phyloP scores from a whole-genome alignment of 1,140 invertebrate species.

The Aphaenogaster rudis region DNA sequence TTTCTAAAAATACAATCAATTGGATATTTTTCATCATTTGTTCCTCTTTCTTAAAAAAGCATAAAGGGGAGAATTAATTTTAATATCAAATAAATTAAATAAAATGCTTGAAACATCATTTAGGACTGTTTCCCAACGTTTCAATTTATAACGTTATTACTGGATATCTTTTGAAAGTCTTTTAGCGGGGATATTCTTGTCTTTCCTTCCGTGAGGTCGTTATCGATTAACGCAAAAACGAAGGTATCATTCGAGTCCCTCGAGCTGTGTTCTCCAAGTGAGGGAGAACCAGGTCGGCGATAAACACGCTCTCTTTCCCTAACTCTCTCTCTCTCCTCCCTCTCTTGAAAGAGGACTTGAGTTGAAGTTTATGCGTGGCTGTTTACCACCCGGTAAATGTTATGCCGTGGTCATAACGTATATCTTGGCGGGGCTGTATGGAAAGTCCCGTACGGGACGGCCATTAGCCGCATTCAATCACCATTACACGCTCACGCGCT shows the following conservation, averaged over 20 bases:
- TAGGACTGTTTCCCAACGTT: background rate
- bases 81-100: background rate
- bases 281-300: background rate
- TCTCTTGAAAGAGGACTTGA: conserved; percentile 10
- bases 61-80: background rate
- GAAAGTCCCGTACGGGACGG: conserved; percentile 69
- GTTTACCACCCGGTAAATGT: conserved; percentile 75
- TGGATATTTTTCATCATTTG: background rate
- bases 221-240: conserved; percentile 33
- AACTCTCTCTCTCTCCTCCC: background rate
- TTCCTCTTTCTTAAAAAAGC: background rate
- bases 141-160: background rate
- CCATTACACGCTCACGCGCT: conserved; percentile 76
- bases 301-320: background rate
- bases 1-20: background rate
- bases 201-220: background rate
- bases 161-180: background rate
- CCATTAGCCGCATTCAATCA: conserved; percentile 79
- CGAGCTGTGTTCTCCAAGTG: background rate
- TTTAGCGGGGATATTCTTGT: background rate
- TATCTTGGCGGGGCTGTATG: conserved; percentile 65
- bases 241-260: background rate
- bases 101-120: background rate
- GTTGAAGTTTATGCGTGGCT: conserved; percentile 65
- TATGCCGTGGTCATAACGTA: conserved; percentile 73